These are phyloP conservation scores for Mus spretus DNA, from an alignment of 2,797 vertebrate species.

Conservation along the genomic window DNA sequence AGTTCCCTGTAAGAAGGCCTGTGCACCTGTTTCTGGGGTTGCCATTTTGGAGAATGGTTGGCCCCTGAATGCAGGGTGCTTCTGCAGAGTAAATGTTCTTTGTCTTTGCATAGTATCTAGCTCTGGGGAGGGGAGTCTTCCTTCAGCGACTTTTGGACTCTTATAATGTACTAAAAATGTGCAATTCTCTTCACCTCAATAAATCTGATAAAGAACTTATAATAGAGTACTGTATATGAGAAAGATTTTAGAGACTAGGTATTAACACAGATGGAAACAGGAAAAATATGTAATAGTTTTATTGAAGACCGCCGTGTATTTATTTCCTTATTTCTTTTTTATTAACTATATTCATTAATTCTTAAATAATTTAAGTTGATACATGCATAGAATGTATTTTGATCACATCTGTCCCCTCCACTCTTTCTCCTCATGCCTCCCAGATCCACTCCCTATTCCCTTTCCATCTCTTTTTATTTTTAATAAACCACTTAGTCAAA, in stretches of 20 bases:
- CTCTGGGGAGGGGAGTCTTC: not conserved
- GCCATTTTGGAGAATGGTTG: not conserved
- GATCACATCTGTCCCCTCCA: not conserved
- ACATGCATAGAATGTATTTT: not conserved
- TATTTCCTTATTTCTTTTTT: not conserved
- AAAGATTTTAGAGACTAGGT: conserved; percentile 37
- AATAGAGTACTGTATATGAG: not conserved
- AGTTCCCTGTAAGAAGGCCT: not conserved
- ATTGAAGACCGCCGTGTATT: not conserved
- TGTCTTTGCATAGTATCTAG: not conserved
- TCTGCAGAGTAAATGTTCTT: not conserved
- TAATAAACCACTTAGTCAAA: not conserved
- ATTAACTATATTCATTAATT: not conserved
- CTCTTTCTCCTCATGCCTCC: not conserved
- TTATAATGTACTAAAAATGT: not conserved
- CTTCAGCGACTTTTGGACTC: not conserved
- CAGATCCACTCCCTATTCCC: not conserved
- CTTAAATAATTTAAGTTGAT: not conserved
- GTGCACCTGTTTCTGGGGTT: not conserved
- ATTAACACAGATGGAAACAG: not conserved
- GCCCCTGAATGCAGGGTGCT: not conserved
- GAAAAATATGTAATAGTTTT: not conserved
- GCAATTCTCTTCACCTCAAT: not conserved
- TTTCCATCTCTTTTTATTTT: not conserved
- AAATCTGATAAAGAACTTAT: not conserved